Evolutionary conservation across 2,113 vertebrate genomes (phyloP), one percentile per base, ranked within the genome.

Genomic region (Prolemur simus): DNA sequence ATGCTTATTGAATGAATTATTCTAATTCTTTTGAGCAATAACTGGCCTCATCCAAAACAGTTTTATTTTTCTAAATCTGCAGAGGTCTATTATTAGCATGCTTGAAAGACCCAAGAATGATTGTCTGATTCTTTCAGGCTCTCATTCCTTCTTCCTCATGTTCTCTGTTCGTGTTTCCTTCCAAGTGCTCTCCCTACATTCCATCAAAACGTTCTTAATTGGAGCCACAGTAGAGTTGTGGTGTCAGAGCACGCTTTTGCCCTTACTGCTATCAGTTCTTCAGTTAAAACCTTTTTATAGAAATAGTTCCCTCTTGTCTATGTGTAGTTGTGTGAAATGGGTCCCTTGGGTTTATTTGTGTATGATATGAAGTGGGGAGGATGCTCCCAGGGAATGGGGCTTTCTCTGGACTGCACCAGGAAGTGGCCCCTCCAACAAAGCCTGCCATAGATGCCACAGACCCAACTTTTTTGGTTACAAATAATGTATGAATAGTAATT

Each of bases 1-100:
- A 12, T 39, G 13, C 52, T 60, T n/a, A 15, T 12, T 60, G 54
- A 56, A 49, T 32, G 14, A 68, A 63, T 78, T 73, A 60, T 82
- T 82, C 34, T 88, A 14, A 52, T 64, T 86, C 68, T 91, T 76
- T 42, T 64, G 54, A 23, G 3, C 80, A 68, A 49, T 27, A 18
- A 52, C 84, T 74, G 37, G 60, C 74, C 56, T 91, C 89, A 84
- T 92, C 80, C n/a, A 34, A 78, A 88, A 58, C 58, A 90, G 23
- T 87, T 76, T 89, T 77, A 10, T 76, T 83, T 85, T 66, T 37
- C 87, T 88, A 39, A 42, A n/a, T 60, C 80, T 77, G 11, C 54
- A 27, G 39, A 39, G 5, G 23, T 21, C 77, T 76, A 69, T 73
- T 68, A 60, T 94, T 32, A 34, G 20, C 56, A 25, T 15, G n/a